These are phyloP conservation scores for Drosophila robusta DNA, from an alignment of 2,888 invertebrate species.

Conservation along the genomic window DNA sequence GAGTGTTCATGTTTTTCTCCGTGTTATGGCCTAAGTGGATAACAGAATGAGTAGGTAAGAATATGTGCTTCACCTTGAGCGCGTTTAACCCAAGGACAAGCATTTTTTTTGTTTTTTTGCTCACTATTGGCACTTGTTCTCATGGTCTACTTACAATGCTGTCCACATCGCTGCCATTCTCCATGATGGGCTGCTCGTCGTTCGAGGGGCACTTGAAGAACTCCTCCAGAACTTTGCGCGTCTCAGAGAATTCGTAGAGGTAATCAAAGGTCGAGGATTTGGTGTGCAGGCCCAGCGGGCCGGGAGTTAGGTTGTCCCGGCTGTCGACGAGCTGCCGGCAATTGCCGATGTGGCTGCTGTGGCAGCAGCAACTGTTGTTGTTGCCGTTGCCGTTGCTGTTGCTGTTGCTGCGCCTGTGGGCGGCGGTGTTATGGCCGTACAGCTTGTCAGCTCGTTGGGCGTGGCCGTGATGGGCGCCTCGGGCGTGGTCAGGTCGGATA, in stretches of 20 bases:
- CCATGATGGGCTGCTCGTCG: slow-evolving; percentile 86
- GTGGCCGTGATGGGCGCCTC: slow-evolving; percentile 73
- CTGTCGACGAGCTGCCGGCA: slow-evolving; percentile 36
- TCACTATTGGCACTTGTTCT: neutral
- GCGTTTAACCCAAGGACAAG: neutral
- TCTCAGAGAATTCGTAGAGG: slow-evolving; percentile 95
- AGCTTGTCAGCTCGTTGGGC: slow-evolving; percentile 69
- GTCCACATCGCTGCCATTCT: slow-evolving; percentile 85
- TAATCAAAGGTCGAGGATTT: slow-evolving; percentile 92
- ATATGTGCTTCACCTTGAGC: neutral
- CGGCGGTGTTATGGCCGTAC: slow-evolving; percentile 46
- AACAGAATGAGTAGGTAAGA: neutral
- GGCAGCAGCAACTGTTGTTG: slow-evolving; percentile 6
- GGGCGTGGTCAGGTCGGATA: slow-evolving; percentile 84
- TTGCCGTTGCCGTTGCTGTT: slow-evolving; percentile 24
- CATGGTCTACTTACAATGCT: slow-evolving; percentile 82
- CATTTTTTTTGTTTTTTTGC: neutral
- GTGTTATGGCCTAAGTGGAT: no score
- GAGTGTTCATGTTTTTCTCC: no score
- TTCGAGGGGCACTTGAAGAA: slow-evolving; percentile 91
- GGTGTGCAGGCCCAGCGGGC: slow-evolving; percentile 75
- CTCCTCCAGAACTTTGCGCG: slow-evolving; percentile 95
- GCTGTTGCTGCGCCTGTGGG: slow-evolving; percentile 20
- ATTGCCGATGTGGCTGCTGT: slow-evolving; percentile 15
- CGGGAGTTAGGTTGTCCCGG: slow-evolving; percentile 18